Percentiles rank a stretch among this genome's conserved stretches.
Conservation (phyloP, 2,888 invertebrate species). For the Sacculina carcini region DNA sequence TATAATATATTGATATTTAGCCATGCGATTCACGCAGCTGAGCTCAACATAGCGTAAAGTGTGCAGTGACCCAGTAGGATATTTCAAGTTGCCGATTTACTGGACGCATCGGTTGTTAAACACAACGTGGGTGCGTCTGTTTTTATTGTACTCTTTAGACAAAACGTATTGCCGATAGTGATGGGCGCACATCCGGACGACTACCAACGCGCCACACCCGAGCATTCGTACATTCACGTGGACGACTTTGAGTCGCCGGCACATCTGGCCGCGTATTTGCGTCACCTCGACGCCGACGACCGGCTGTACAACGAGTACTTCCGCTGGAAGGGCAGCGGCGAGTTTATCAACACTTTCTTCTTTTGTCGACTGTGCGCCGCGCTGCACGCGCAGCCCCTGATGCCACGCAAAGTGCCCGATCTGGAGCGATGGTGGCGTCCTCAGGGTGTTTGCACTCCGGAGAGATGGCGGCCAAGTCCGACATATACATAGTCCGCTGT, state of each 20-base stretch:
- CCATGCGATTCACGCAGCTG: no score
- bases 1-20: no score
- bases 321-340: conserved; percentile 68
- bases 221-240: conserved; percentile 77
- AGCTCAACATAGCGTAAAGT: no score
- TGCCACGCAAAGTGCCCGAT: conserved; percentile 40
- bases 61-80: no score
- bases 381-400: conserved; percentile 32
- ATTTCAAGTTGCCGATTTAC: no score
- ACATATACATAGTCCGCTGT: no score
- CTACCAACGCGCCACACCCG: conserved; percentile 63
- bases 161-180: conserved; percentile 70
- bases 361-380: conserved; percentile 72
- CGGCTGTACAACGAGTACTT: conserved; percentile 65
- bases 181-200: conserved; percentile 86
- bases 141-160: no score
- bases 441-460: conserved; percentile 46
- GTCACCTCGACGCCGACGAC: conserved; percentile 59
- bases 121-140: no score
- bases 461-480: no score
- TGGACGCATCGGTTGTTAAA: no score
- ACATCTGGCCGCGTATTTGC: conserved; percentile 61
- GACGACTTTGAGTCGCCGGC: conserved; percentile 74
- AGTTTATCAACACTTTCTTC: conserved; percentile 85
- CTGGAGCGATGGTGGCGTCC: conserved; percentile 69